phyloP scores from a whole-genome alignment of 1,140 invertebrate genomes.

The Melanaphis sacchari region DNA sequence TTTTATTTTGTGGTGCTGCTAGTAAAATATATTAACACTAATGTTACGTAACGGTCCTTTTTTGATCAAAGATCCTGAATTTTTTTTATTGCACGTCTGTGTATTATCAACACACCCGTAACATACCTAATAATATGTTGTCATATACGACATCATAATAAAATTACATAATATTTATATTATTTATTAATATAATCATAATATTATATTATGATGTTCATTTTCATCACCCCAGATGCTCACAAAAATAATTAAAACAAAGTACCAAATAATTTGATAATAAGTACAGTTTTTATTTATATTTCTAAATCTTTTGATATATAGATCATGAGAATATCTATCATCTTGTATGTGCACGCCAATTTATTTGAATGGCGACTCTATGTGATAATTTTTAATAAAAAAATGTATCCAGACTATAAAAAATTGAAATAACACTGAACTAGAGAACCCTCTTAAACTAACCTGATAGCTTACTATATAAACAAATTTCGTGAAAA shows the following conservation, averaged over 20 bases:
- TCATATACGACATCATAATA: not conserved
- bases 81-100: not conserved
- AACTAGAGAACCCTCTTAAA: not conserved
- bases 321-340: not conserved
- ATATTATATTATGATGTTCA: not conserved
- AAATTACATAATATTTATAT: constrained; percentile 6
- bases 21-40: not conserved
- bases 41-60: not conserved
- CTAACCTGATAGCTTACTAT: not conserved
- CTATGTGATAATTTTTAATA: not conserved
- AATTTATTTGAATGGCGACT: too few relatives aligned
- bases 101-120: not conserved
- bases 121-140: not conserved
- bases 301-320: not conserved
- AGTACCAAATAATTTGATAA: not conserved
- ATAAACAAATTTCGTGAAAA: not conserved
- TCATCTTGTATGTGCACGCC: not conserved
- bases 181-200: not conserved
- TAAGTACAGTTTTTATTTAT: not conserved
- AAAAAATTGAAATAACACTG: too few relatives aligned
- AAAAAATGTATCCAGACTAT: too few relatives aligned
- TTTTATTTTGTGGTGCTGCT: not conserved
- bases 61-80: not conserved
- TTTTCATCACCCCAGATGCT: not conserved
- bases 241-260: not conserved